Conservation (phyloP, 2,113 vertebrate genomes). For the Myxocyprinus asiaticus region DNA sequence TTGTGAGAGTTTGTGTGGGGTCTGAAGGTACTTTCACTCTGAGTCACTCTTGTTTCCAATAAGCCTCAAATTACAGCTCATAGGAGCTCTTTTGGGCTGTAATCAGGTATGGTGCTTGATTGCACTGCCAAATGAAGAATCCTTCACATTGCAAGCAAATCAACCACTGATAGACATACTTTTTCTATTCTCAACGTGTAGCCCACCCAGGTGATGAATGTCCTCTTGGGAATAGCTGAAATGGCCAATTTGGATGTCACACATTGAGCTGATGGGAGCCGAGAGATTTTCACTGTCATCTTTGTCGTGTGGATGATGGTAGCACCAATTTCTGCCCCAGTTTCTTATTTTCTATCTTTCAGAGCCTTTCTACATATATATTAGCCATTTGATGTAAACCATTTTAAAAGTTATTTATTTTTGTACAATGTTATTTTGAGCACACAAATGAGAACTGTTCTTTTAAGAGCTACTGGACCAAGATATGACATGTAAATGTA, state of each 20-base stretch:
- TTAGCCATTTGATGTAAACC: background rate
- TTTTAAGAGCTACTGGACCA: slow-evolving; percentile 14
- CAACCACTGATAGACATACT: slow-evolving; percentile 16
- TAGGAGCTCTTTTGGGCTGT: background rate
- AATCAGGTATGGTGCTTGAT: slow-evolving; percentile 43
- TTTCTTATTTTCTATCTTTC: background rate
- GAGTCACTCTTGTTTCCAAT: slow-evolving; percentile 29
- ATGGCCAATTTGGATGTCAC: slow-evolving; percentile 42
- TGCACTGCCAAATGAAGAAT: slow-evolving; percentile 17
- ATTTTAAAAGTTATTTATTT: slow-evolving; percentile 4
- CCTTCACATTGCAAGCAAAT: slow-evolving; percentile 31
- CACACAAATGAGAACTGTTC: background rate
- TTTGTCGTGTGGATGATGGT: slow-evolving; percentile 2
- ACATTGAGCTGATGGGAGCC: slow-evolving; percentile 12
- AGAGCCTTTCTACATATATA: background rate
- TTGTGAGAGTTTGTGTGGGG: background rate
- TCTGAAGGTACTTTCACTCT: slow-evolving; percentile 5
- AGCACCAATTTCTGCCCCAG: background rate
- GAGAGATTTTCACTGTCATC: slow-evolving; percentile 15
- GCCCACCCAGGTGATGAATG: slow-evolving; percentile 20
- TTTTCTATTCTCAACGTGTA: slow-evolving; percentile 27
- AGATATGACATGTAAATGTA: slow-evolving; percentile 21
- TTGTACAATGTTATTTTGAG: slow-evolving; percentile 14
- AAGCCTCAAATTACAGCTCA: slow-evolving; percentile 20
- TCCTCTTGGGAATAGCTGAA: slow-evolving; percentile 27